phyloP scores from a whole-genome alignment of 2,888 invertebrate species.

The Argyresthia goedartella region DNA sequence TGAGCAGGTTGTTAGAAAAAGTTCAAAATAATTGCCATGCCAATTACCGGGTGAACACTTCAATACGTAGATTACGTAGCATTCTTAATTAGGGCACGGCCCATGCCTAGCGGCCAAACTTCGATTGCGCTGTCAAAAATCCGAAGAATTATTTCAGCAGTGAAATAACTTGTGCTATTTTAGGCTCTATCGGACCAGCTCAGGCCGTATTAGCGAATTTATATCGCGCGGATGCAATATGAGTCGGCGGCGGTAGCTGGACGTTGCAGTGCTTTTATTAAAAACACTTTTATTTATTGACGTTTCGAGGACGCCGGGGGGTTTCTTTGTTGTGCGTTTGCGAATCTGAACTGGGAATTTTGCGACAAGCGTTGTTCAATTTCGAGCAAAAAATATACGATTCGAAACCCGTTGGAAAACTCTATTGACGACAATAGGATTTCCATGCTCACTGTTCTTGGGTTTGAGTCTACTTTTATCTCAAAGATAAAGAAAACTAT shows the following conservation, averaged over 20 bases:
- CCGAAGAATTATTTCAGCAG: slow-evolving; percentile 66
- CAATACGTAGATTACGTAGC: slow-evolving; percentile 27
- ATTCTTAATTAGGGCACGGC: slow-evolving; percentile 59
- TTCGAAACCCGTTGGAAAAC: no score
- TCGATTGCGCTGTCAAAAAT: slow-evolving; percentile 71
- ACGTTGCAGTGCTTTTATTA: slow-evolving; percentile 54
- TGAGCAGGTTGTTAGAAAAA: no score
- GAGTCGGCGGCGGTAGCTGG: slow-evolving; percentile 29
- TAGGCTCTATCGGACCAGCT: slow-evolving; percentile 64
- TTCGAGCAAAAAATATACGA: no score
- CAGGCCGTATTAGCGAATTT: slow-evolving; percentile 66
- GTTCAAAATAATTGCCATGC: not conserved
- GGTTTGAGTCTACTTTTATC: no score
- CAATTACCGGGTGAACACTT: slow-evolving; percentile 15
- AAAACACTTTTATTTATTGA: slow-evolving; percentile 63
- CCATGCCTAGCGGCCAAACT: slow-evolving; percentile 59
- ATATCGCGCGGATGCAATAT: slow-evolving; percentile 59
- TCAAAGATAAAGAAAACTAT: no score
- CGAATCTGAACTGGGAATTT: slow-evolving; percentile 14
- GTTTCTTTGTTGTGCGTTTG: slow-evolving; percentile 33
- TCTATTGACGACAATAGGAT: no score
- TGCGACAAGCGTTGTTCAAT: no score
- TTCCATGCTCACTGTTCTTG: no score
- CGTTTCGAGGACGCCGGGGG: slow-evolving; percentile 34
- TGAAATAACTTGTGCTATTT: slow-evolving; percentile 66